Evolutionary conservation across 2,113 vertebrate species (phyloP).

Genomic region (Pagrus major): DNA sequence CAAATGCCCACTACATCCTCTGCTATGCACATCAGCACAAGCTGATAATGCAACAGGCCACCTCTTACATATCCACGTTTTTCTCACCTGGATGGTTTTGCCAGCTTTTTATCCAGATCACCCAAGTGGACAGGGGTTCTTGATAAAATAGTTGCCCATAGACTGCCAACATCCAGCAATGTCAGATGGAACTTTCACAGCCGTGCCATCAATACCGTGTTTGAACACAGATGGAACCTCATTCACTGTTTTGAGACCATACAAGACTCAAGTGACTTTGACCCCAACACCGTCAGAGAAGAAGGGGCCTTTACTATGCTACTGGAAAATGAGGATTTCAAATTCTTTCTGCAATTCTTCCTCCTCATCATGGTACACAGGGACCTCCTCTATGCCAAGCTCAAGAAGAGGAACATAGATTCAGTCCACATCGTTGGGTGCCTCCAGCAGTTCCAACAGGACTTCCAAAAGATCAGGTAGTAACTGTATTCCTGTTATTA

Average conservation of each 20-base stretch:
- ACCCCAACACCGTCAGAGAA: not conserved
- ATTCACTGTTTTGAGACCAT: constrained; percentile 15
- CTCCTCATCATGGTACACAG: not conserved
- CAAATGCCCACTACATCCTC: constrained; percentile 8
- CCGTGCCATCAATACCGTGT: not conserved
- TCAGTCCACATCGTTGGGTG: not conserved
- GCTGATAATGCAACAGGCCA: not conserved
- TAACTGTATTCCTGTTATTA: no score
- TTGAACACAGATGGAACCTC: constrained; percentile 1
- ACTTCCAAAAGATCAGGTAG: not conserved
- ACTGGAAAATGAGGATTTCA: not conserved
- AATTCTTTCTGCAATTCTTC: constrained; percentile 11
- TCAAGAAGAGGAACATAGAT: constrained; percentile 1
- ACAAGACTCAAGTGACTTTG: constrained; percentile 8
- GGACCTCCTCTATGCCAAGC: no score
- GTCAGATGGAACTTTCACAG: not conserved
- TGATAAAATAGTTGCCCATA: not conserved
- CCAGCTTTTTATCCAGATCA: no score
- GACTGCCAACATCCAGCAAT: no score
- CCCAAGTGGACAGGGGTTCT: not conserved
- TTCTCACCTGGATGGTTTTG: not conserved
- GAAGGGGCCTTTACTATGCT: not conserved
- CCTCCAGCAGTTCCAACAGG: not conserved
- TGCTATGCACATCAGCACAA: no score
- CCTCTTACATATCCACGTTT: not conserved